These are phyloP conservation scores for Leucoraja ocellata DNA, from an alignment of 2,797 vertebrate species.

Conservation along the genomic window DNA sequence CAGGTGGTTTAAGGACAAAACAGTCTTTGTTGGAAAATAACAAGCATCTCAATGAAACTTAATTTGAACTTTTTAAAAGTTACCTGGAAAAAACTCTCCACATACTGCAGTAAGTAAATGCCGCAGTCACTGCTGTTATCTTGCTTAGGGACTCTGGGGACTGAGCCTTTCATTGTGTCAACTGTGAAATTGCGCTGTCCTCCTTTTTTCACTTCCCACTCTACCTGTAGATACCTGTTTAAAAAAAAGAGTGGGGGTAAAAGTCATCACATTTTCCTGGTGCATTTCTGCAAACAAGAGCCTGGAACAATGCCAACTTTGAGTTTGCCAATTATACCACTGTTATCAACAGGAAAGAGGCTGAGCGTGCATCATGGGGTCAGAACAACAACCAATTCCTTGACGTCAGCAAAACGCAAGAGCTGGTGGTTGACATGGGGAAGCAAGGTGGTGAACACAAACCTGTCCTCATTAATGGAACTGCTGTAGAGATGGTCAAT, in stretches of 20 bases:
- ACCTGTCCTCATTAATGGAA: no score
- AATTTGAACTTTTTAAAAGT: not conserved
- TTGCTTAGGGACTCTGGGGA: slow-evolving; percentile 85
- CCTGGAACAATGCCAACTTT: not conserved
- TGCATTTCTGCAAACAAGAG: not conserved
- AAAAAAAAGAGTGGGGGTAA: not conserved
- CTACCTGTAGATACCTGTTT: slow-evolving; percentile 81
- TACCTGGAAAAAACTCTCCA: slow-evolving; percentile 88
- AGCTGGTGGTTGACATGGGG: no score
- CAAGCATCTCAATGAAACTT: not conserved
- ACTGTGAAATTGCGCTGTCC: slow-evolving; percentile 67
- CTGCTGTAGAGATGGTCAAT: no score
- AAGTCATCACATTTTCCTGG: not conserved
- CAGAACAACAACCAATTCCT: no score
- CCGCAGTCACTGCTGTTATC: slow-evolving; percentile 94
- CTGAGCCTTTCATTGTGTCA: slow-evolving; percentile 70
- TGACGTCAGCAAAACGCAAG: no score
- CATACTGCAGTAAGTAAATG: slow-evolving; percentile 87
- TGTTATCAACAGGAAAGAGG: not conserved
- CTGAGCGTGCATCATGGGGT: no score
- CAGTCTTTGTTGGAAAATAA: not conserved
- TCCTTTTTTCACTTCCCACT: slow-evolving; percentile 80
- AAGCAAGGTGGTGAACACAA: no score
- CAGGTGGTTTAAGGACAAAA: no score
- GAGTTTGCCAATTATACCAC: no score